Evolutionary conservation across 2,797 vertebrate genomes (phyloP), one percentile per base, ranked within the genome.

Genomic region (Acanthopagrus latus): DNA sequence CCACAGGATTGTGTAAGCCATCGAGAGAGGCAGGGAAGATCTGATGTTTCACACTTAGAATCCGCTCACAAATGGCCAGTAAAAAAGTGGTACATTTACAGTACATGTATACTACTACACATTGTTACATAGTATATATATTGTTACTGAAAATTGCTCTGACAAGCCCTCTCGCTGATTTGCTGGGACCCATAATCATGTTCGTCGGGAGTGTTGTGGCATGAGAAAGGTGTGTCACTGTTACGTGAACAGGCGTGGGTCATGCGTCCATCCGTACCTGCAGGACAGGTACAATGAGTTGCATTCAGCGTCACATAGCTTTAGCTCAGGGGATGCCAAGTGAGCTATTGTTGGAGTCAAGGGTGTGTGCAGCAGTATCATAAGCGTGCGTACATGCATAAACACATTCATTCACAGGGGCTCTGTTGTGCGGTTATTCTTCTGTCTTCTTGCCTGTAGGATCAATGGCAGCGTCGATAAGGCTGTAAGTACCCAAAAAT

Each of bases 221-320:
- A 17, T 51, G 33, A 25, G 3, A 68, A 50, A 68, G 56, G 38
- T 59, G 67, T 76, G 43, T 54, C 58, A 46, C 47, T 43, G 47
- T 69, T 50, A 63, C 21, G 38, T 52, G 57, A 18, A 21, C 38
- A n/a, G 47, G 1, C 41, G 64, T 69, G 38, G 13, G 55, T 46
- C 50, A 43, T 33, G 52, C 78, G 75, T 74, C 44, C 64, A 51
- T 46, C 21, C 55, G 17, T 47, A 76, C 64, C 60, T 58, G 76
- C 57, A 67, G 54, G 67, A 82, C 83, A 80, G 64, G 74, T 82
- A 52, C 25, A 41, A 73, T 79, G 75, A 59, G 71, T 59, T 78
- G 27, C 33, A 46, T 48, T 73, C 60, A 68, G 16, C 43, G 74
- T 23, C 55, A 27, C 44, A 17, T 10, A 67, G 25, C 50, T 51